Conservation (phyloP, 2,113 vertebrate species). For the Jacana jacana region DNA sequence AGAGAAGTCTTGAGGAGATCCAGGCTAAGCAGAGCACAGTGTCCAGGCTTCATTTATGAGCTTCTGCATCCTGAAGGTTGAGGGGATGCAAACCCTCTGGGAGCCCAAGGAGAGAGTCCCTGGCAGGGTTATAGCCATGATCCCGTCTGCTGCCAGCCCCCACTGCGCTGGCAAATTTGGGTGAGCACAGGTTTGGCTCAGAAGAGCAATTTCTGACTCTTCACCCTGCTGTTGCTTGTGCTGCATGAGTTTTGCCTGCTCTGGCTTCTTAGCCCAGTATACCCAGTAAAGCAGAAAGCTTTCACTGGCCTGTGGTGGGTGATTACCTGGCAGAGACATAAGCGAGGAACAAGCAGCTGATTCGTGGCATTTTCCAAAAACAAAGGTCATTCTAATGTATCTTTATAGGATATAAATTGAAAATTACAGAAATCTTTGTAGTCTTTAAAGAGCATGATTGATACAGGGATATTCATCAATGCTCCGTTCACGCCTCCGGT, state of each 20-base stretch:
- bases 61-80: background rate
- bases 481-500: fast-evolving
- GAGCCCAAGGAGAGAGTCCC: background rate
- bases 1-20: background rate
- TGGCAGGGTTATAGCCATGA: fast-evolving
- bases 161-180: background rate
- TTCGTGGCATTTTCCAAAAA: background rate
- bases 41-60: background rate
- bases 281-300: background rate
- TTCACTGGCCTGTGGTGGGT: background rate
- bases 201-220: background rate
- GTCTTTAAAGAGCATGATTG: background rate
- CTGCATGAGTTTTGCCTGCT: background rate
- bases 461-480: background rate
- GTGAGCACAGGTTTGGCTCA: background rate
- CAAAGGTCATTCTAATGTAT: background rate
- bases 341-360: background rate
- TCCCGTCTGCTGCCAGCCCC: fast-evolving
- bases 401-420: background rate
- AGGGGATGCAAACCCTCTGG: background rate
- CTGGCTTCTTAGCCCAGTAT: background rate
- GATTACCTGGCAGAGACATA: background rate
- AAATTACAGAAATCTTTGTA: background rate
- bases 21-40: background rate
- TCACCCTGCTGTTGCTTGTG: background rate